Evolutionary conservation across 2,888 invertebrate species (phyloP).

Genomic region (Cephus rjabovi): DNA sequence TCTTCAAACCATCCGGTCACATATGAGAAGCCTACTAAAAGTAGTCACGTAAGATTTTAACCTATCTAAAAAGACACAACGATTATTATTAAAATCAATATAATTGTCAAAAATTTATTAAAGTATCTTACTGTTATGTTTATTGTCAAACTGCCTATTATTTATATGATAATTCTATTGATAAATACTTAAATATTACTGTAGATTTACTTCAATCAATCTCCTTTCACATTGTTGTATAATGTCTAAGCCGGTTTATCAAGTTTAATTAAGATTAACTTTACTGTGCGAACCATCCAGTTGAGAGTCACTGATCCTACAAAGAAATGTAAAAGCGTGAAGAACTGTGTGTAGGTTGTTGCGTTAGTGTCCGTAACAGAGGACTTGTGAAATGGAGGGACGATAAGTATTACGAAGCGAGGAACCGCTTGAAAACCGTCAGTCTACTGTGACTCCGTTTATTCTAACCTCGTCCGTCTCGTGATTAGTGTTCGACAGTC

Average conservation of each 20-base stretch:
- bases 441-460: slow-evolving; percentile 15
- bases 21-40: not conserved
- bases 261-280: not conserved
- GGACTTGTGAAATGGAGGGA: not conserved
- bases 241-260: not conserved
- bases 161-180: not conserved
- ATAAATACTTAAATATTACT: not conserved
- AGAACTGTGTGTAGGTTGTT: not conserved
- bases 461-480: slow-evolving; percentile 31
- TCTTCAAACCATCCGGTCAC: not conserved
- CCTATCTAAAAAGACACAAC: not conserved
- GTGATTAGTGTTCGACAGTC: slow-evolving; percentile 19
- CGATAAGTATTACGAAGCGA: not conserved
- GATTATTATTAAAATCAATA: not conserved
- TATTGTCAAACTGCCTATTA: not conserved
- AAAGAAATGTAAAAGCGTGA: not conserved
- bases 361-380: not conserved
- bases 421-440: slow-evolving; percentile 33
- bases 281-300: not conserved
- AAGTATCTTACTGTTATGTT: not conserved
- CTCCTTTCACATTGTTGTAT: not conserved
- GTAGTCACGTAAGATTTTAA: not conserved
- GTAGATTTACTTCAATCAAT: not conserved
- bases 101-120: not conserved
- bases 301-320: not conserved